Conservation (phyloP, 1,140 invertebrate species). For the Cyclina sinensis region DNA sequence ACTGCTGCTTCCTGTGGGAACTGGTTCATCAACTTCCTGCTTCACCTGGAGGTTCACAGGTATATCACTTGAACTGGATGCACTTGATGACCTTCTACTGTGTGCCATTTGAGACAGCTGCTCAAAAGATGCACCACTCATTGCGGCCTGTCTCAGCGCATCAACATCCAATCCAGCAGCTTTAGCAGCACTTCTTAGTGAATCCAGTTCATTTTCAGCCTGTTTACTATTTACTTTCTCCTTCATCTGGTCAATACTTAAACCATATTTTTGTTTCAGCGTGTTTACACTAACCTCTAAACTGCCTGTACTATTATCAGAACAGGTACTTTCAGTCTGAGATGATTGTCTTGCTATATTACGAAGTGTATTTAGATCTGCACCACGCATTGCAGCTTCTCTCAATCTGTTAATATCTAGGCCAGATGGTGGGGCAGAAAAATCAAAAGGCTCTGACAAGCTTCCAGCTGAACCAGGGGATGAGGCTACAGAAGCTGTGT, state of each 20-base stretch:
- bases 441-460: neutral
- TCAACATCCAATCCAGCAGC: constrained; percentile 57
- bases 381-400: constrained; percentile 52
- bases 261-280: neutral
- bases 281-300: neutral
- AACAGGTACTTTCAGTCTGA: neutral
- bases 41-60: neutral
- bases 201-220: neutral
- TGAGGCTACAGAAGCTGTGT: neutral
- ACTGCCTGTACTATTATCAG: neutral
- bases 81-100: neutral
- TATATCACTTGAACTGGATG: neutral
- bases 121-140: constrained; percentile 62
- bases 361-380: constrained; percentile 47
- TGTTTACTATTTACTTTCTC: neutral
- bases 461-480: constrained; percentile 28
- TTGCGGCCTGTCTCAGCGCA: constrained; percentile 42
- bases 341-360: constrained; percentile 41
- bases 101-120: constrained; percentile 64
- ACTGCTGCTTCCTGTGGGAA: neutral
- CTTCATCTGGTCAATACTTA: constrained; percentile 43
- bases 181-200: constrained; percentile 23
- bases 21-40: neutral
- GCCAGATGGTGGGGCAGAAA: neutral
- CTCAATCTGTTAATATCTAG: constrained; percentile 44